These are phyloP conservation scores for Scotopteryx bipunctaria DNA, from an alignment of 2,888 invertebrate species.

Conservation along the genomic window DNA sequence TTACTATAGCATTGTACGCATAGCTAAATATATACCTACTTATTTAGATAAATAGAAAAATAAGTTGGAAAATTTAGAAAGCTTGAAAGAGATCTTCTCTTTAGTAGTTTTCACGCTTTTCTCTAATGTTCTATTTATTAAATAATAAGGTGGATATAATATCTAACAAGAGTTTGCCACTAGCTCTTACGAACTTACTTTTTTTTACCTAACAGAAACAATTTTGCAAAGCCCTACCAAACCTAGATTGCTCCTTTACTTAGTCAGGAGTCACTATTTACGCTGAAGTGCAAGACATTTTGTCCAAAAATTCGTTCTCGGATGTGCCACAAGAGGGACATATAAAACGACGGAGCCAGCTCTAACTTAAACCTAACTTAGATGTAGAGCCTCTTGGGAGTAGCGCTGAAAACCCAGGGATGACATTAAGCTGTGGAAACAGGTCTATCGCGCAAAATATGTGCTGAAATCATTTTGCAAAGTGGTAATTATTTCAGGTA, in stretches of 20 bases:
- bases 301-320: constrained; percentile 52
- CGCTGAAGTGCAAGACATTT: constrained; percentile 43
- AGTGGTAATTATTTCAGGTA: constrained; percentile 18
- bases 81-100: no score
- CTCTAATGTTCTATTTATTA: no score
- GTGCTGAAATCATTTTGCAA: constrained; percentile 42
- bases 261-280: constrained; percentile 41
- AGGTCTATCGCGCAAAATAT: constrained; percentile 49
- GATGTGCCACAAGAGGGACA: constrained; percentile 64
- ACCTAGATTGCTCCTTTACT: constrained; percentile 28
- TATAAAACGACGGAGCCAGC: constrained; percentile 56
- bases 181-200: no score
- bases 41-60: no score
- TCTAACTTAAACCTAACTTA: constrained; percentile 72
- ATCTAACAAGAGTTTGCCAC: no score
- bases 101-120: no score
- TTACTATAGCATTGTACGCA: no score
- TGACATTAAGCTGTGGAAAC: constrained; percentile 56
- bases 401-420: constrained; percentile 54
- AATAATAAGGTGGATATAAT: no score
- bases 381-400: constrained; percentile 63
- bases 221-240: constrained; percentile 25
- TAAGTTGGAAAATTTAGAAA: no score
- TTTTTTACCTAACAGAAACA: no score
- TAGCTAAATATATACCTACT: no score